Evolutionary conservation across 2,888 invertebrate species (phyloP), one percentile per base, ranked within the genome.

Genomic region (Apotomis turbidana): DNA sequence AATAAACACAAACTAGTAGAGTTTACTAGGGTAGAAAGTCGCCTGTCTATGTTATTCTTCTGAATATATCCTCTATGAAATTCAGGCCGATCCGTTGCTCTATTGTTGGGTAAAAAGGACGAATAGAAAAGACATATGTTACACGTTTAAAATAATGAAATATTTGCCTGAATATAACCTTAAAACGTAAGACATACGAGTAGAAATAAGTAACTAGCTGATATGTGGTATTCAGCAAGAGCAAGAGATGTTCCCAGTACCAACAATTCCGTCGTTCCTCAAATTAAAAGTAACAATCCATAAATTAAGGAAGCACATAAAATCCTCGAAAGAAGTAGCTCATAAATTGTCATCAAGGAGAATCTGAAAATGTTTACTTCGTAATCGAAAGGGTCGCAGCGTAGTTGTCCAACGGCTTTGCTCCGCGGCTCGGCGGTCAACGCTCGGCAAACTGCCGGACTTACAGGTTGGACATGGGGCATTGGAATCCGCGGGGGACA

Each of bases 401-500:
- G 81, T 85, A 86, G 87, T 85, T 84, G 89, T 87, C 83, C 82
- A 85, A 90, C 90, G 82, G 84, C 90, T 89, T 87, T 83, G 85
- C 84, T 85, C 81, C 83, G 84, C 82, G 83, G 86, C 87, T 82
- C 83, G 84, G 83, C 93, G 93, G 93, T 93, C 93, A 92, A 92
- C 85, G 93, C 86, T 83, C 93, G 91, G 86, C 88, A 90, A 93
- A 93, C 91, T 91, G 93, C 91, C 91, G 90, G 92, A 87, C 91
- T 90, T 91, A 91, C 93, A 90, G 91, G 91, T 92, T 91, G 89
- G 86, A 89, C 91, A 90, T 90, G 91, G 88, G 88, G 89, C 91
- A 87, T 85, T 89, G 91, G 91, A 91, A 93, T 91, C 91, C 87
- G 88, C 88, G 87, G 89, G 85, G 87, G 85, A 90, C 88, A 91